Base-by-base conservation (phyloP, 2,797 vertebrate species). In the Vultur gryphus region DNA sequence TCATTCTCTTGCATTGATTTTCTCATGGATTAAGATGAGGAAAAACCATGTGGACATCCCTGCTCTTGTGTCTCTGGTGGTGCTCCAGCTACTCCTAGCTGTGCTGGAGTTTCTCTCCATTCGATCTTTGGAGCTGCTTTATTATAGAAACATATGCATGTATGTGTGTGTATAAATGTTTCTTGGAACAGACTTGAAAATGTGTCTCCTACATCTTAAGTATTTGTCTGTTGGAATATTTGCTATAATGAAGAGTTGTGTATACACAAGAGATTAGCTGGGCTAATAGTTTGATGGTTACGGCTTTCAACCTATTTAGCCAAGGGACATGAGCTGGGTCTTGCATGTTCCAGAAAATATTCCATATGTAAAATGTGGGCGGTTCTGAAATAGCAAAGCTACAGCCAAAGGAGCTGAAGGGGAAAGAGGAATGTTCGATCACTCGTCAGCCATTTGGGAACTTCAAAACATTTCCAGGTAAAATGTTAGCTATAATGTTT, bases 41-140 rank as follows among this genome's bases (percentile, higher is more conserved):
- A 21, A 76, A 90, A 87, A 19, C 1, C 17, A 6, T 0, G 1
- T 20, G 41, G 23, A 31, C 3, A 2, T 8, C 33, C 21, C 43
- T 59, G 15, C 6, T 71, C 1, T 59, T 0, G 0, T 61, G 28
- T 57, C 29, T 71, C 35, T 31, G 23, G 14, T 71, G 21, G 10
- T 91, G 21, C 18, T 65, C 5, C 41, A 71, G 37, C 26, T 79
- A 16, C 39, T 66, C 29, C n/a, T 88, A 37, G 17, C 52, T 88
- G 25, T 59, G 31, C 25, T 94, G 39, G n/a, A 73, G 16, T 52
- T 86, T 81, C 70, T 71, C 39, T 78, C 14, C 7, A 14, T 61
- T 69, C 0, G 1, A 11, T 39, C 26, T 78, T 66, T 67, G 61
- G 52, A 96, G 21, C 31, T 71, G 17, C 59, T 54, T 21, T 48